Evolutionary conservation across 2,888 invertebrate species (phyloP).

Genomic region (Stegana nigrithorax): DNA sequence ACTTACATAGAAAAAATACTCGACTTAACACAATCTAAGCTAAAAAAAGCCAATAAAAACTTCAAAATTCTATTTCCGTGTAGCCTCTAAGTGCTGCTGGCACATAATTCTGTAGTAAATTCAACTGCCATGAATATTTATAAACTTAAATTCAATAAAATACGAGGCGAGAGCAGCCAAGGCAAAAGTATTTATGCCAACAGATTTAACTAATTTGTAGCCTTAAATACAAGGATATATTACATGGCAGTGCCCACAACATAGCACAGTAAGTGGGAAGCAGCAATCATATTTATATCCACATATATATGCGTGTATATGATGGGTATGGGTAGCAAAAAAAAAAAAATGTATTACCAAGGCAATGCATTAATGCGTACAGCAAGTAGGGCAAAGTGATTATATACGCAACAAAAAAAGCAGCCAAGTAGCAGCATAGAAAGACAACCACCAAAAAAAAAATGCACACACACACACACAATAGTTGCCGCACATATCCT

Average conservation of each 20-base stretch:
- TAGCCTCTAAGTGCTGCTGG: no score
- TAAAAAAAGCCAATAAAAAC: no score
- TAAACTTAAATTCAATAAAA: background rate
- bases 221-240: conserved; percentile 5
- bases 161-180: conserved; percentile 17
- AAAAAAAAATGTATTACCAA: conserved; percentile 40
- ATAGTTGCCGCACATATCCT: background rate
- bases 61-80: no score
- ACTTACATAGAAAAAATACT: no score
- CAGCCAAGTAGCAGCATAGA: background rate
- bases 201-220: conserved; percentile 7
- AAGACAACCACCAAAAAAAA: background rate
- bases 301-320: no score
- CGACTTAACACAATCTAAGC: no score
- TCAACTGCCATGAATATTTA: no score
- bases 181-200: conserved; percentile 6
- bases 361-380: conserved; percentile 42
- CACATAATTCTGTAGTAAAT: no score
- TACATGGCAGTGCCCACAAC: background rate
- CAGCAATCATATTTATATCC: no score
- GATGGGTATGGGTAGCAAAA: no score
- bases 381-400: background rate
- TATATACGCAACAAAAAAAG: conserved; percentile 39
- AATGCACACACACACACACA: conserved; percentile 21
- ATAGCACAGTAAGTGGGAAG: background rate